Base-by-base conservation (phyloP, 2,797 vertebrate genomes). In the Heliangelus exortis region DNA sequence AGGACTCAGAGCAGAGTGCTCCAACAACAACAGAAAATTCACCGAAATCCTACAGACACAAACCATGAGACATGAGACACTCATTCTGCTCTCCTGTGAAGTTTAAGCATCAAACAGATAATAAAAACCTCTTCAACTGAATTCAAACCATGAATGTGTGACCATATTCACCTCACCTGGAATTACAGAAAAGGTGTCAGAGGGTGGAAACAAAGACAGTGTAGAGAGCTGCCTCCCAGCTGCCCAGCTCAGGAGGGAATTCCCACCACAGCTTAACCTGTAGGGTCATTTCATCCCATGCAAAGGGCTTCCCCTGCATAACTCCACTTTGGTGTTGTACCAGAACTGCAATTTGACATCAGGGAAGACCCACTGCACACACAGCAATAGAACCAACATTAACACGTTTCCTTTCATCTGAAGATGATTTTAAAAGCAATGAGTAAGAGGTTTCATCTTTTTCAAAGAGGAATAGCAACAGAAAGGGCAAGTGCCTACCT, bases 181-280 rank as follows among this genome's bases (percentile, higher is more conserved):
- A 87, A 34, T 53, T 62, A 43, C 1, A 5, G 53, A 34, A 65
- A 31, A n/a, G 13, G 21, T 15, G 13, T 6, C 62, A 73, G n/a
- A 73, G 29, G 1, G 7, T 78, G 51, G 48, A 58, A 61, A 53
- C 61, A 41, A n/a, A 50, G 9, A 36, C 0, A 0, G 4, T 3
- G 3, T 17, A 50, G 34, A 83, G 9, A 80, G 61, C 34, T 77
- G 61, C 9, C 72, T 59, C 74, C 61, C 68, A 54, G 7, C 12
- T 3, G 7, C 47, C 13, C 45, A 41, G 63, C n/a, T 87, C 57
- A 14, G 63, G 29, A 75, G 28, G 53, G 14, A 87, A 82, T 33
- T 45, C 53, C 65, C 23, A 58, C 18, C 29, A 31, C 33, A 80
- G 68, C 43, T 68, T 54, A 68, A 54, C 19, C 43, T 34, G 18